Evolutionary conservation across 2,797 vertebrate genomes (phyloP), one percentile per base, ranked within the genome.

Genomic region (Sternotherus odoratus): DNA sequence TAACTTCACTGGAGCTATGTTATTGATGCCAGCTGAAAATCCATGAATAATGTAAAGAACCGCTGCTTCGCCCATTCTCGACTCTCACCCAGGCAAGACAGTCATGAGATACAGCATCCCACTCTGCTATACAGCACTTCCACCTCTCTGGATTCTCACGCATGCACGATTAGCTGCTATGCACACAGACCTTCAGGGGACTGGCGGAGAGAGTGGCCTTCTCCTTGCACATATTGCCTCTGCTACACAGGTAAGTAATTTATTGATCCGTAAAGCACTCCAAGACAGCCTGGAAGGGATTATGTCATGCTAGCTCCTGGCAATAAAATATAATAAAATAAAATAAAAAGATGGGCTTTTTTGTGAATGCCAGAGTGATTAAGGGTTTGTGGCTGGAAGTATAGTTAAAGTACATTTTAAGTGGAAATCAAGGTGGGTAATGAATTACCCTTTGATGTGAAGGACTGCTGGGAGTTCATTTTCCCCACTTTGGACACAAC

Each of bases 401-500:
- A 98, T 98, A 97, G 96, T 97, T 98, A 98, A 98, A 98, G 98
- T 98, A 98, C 97, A 97, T 98, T 98, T 98, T 98, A 98, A 98
- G 98, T 98, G 98, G 97, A 98, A 98, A 98, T 98, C 98, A 98
- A 97, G 96, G 96, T 92, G 94, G 95, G 96, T 98, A 98, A 98
- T 98, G 98, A 98, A 98, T 98, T 98, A 97, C 97, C 96, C 96
- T 91, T 91, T 92, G 97, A 98, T 97, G 97, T 97, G 98, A 97
- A 98, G 95, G 97, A 96, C 96, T 97, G 92, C 95, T 97, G 96
- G 95, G 97, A 98, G 97, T 98, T 97, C 96, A 95, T 97, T 98
- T 98, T 97, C 94, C 94, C 97, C 95, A 96, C 96, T 97, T 94
- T 95, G 95, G 96, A 97, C 95, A 97, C 7, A 13, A 96, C 5